Percentiles rank a stretch among this genome's conserved stretches.
Conservation (phyloP, 2,113 vertebrate genomes). For the Carettochelys insculpta region DNA sequence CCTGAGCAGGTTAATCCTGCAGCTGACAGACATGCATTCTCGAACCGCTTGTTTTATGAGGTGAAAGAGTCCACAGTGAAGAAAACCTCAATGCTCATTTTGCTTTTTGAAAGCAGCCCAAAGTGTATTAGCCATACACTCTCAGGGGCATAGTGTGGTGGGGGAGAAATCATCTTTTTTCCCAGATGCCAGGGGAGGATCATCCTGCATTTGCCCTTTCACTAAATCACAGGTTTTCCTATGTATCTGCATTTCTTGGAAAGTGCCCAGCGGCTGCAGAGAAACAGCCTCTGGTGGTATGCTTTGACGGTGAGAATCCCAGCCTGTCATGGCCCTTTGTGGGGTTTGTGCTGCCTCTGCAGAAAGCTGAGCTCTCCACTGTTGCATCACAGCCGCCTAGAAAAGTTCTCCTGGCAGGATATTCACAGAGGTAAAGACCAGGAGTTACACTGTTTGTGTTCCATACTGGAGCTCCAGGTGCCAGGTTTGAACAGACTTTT, state of each 20-base stretch:
- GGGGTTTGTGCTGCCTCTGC: neutral
- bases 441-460: neutral
- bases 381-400: neutral
- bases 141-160: neutral
- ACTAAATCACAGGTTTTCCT: slow-evolving; percentile 1
- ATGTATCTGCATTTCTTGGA: neutral
- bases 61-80: neutral
- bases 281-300: neutral
- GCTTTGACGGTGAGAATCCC: neutral
- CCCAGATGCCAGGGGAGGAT: neutral
- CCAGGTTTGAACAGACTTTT: neutral
- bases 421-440: neutral
- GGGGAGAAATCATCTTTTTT: neutral
- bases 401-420: neutral
- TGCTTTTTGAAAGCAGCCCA: neutral
- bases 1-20: neutral
- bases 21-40: neutral
- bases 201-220: neutral
- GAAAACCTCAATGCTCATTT: neutral
- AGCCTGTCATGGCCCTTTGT: accelerated
- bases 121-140: neutral
- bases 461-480: neutral
- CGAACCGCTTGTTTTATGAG: slow-evolving; percentile 1
- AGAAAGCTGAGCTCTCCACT: neutral
- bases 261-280: neutral